A percentile compares a stretch with the other conserved stretches of the same genome.
These are phyloP conservation scores for Tenodera sinensis DNA, from an alignment of 2,888 invertebrate species.

Conservation along the genomic window DNA sequence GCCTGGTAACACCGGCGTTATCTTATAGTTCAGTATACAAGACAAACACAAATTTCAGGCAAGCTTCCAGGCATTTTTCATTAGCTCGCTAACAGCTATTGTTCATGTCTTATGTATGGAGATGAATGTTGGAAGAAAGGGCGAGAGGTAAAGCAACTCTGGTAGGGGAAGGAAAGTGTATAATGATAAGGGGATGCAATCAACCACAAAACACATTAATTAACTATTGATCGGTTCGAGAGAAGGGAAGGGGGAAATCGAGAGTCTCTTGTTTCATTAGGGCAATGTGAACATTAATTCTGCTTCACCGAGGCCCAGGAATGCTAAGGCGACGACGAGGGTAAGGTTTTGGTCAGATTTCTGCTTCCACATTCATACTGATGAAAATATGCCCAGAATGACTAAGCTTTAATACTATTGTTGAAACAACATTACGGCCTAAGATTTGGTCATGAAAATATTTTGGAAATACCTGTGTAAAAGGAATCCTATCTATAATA, in stretches of 20 bases:
- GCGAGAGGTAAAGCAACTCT: background rate
- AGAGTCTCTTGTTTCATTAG: constrained; percentile 15
- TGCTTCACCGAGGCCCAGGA: constrained; percentile 4
- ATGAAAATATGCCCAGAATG: too few relatives aligned
- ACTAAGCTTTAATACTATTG: too few relatives aligned
- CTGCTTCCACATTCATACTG: background rate
- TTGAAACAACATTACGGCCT: too few relatives aligned
- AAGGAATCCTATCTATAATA: too few relatives aligned
- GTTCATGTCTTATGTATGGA: background rate
- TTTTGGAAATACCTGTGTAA: too few relatives aligned
- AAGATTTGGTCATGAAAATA: too few relatives aligned
- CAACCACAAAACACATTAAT: constrained; percentile 29
- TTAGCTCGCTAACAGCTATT: background rate
- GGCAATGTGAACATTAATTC: constrained; percentile 13
- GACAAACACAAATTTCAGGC: background rate
- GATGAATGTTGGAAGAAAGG: constrained; percentile 1
- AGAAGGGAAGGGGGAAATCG: background rate
- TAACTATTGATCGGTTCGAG: constrained; percentile 25
- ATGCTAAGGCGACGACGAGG: constrained; percentile 1
- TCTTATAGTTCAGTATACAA: background rate
- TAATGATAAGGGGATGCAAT: constrained; percentile 24
- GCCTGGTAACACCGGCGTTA: background rate
- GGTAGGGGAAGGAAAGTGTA: constrained; percentile 6
- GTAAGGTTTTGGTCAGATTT: background rate
- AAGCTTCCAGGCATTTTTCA: background rate